These are phyloP conservation scores for Lates japonicus DNA, from an alignment of 2,797 vertebrate species.

Conservation along the genomic window DNA sequence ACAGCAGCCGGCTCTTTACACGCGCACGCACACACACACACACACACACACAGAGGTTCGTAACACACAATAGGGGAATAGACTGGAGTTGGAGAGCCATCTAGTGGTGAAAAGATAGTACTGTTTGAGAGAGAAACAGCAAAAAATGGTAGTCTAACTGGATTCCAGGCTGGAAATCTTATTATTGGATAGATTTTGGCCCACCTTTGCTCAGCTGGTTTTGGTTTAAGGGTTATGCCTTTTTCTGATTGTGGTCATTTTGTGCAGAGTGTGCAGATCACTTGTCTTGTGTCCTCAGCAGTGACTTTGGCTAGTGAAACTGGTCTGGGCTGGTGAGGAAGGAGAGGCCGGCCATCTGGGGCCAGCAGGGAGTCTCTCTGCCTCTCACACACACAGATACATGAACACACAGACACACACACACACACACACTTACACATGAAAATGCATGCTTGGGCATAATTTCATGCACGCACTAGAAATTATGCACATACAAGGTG, in stretches of 20 bases:
- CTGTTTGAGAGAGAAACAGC: not conserved
- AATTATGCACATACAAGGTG: conserved; percentile 66
- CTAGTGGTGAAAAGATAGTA: conserved; percentile 64
- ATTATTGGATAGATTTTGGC: not conserved
- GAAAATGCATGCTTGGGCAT: conserved; percentile 38
- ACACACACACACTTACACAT: conserved; percentile 29
- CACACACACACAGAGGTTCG: not conserved
- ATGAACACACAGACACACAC: conserved; percentile 19
- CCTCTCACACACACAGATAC: conserved; percentile 35
- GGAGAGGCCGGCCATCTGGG: conserved; percentile 73
- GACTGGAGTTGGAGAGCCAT: conserved; percentile 63
- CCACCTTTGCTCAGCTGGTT: conserved; percentile 7
- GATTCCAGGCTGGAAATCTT: conserved; percentile 10
- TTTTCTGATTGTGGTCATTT: conserved; percentile 25
- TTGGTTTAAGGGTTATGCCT: not conserved
- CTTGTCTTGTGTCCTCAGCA: conserved; percentile 51
- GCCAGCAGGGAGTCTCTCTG: conserved; percentile 72
- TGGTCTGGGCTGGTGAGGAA: conserved; percentile 49
- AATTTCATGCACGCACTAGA: conserved; percentile 30
- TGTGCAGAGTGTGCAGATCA: conserved; percentile 41
- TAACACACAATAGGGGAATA: not conserved
- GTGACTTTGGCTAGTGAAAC: conserved; percentile 72
- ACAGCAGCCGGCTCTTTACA: conserved; percentile 67
- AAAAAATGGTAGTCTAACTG: not conserved
- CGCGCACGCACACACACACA: conserved; percentile 7